Evolutionary conservation across 2,888 invertebrate genomes (phyloP), one percentile per base, ranked within the genome.

Genomic region (Ennomos erosarius): DNA sequence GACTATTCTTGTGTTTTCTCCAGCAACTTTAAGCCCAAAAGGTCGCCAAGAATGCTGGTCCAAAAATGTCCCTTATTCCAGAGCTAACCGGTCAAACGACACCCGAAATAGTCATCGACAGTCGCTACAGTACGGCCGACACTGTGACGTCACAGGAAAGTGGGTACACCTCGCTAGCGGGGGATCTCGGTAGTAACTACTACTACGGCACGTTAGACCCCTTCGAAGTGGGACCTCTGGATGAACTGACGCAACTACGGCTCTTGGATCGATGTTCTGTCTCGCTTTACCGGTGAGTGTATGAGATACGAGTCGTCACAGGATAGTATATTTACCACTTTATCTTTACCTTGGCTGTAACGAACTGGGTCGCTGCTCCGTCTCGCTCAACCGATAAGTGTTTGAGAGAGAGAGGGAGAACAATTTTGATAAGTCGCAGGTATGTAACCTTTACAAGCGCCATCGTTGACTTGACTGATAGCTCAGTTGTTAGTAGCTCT

Each of bases 201-300:
- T 16, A 16, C 16, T 16, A 16, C 16, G 5, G 11, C 44, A 47
- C 55, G 79, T 86, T 55, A 0, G 92, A 93, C 69, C 88, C 90
- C 46, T 93, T 90, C 69, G 91, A 93, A 64, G 84, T 94, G 43
- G 93, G 93, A 10, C 90, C 93, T 1, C 79, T 95, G 64, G 81
- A 85, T 4, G 92, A 93, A 50, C 84, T 93, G 44, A 91, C 92
- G 35, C 87, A 90, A 59, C 84, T 90, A 62, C 81, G 85, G 33
- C 86, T 93, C 40, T 83, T 93, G 43, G 86, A 90, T 62, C 90
- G 92, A 10, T 87, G 82, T 37, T 60, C 74, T 1, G 81, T 90
- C 35, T 93, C 90, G 5, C 77, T 93, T 9, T 94, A 93, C 68
- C 84, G 93, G 93, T 92, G 16, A 68, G 71, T 62, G 0, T 5